Evolutionary conservation across 1,140 invertebrate species (phyloP).

Genomic region (Lepidurus couesii): DNA sequence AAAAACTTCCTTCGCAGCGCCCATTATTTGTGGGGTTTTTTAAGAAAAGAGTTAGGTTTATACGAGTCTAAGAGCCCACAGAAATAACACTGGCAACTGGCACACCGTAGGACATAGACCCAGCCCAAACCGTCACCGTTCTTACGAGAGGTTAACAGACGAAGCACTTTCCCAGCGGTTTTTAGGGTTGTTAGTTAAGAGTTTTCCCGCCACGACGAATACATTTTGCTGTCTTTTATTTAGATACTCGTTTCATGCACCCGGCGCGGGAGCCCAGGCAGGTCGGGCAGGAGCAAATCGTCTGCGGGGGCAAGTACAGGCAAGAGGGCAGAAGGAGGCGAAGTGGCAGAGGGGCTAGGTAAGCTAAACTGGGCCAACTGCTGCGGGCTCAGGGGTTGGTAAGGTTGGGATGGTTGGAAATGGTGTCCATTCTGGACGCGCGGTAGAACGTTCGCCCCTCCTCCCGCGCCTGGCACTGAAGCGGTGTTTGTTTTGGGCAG

Average conservation of each 20-base stretch:
- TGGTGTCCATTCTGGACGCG: constrained; percentile 32
- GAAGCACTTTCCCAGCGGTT: not conserved
- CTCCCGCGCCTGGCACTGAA: constrained; percentile 12
- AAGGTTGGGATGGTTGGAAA: constrained; percentile 34
- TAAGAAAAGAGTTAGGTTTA: not conserved
- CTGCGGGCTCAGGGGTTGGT: constrained; percentile 37
- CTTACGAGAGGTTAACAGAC: not conserved
- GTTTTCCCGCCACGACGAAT: not conserved
- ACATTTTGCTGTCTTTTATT: constrained; percentile 26
- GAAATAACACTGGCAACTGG: constrained; percentile 3
- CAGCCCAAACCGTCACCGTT: constrained; percentile 6
- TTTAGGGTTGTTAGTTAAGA: not conserved
- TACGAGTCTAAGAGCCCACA: not conserved
- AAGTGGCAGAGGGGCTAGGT: constrained; percentile 9
- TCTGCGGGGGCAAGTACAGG: constrained; percentile 26
- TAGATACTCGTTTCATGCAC: constrained; percentile 67
- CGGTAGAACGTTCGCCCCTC: not conserved
- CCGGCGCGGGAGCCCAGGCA: constrained; percentile 58
- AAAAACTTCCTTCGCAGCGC: not conserved
- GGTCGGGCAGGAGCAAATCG: constrained; percentile 30
- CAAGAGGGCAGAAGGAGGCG: constrained; percentile 35
- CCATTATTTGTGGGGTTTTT: not conserved
- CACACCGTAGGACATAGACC: not conserved
- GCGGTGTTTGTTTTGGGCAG: not conserved
- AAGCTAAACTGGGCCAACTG: constrained; percentile 37